Base-by-base conservation (phyloP, 2,113 vertebrate genomes). In the Vireo altiloquus region DNA sequence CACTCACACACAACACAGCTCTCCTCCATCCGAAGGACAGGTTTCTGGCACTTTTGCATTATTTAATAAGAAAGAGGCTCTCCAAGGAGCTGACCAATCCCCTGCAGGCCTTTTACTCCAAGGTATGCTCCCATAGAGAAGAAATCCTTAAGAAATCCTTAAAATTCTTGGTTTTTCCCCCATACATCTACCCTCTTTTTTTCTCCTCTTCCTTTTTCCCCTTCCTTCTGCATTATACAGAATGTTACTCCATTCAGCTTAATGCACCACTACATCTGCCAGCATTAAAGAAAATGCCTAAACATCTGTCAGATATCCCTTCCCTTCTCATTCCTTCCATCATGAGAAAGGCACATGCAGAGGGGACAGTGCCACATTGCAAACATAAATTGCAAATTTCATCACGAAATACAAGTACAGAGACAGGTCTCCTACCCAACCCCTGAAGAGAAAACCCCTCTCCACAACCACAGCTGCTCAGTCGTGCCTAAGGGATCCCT, bases 1-100 rank as follows among this genome's bases (percentile, higher is more conserved):
- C 85, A 96, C 54, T 95, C 85, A 39, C 37, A 95, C 15, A 76
- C 83, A 95, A 88, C 82, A 66, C 72, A 94, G 72, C 27, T 70
- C 82, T 94, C 20, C 47, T 65, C 39, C 72, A 66, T 39, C 66
- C 13, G 3, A 89, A 95, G 61, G 69, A 86, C 86, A 71, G 8
- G 53, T 71, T 94, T 94, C 94, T 86, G 91, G 94, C 80, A 75
- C 56, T 94, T 92, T 6, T 1, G 1, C 10, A 1, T 40, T 89
- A 49, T 69, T 95, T 87, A 87, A 92, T 93, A 92, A 87, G 71
- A 87, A 80, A 77, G 40, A 53, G 80, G 69, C 22, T 63, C 86
- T 92, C 65, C 65, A 86, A 60, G 37, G 27, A 83, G 39, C 33
- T 76, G 53, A 91, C 20, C 65, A 94, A 91, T 64, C 31, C 35